A percentile compares a stretch with the other conserved stretches of the same genome.
These are phyloP conservation scores for Doris montereyensis DNA, from an alignment of 2,888 invertebrate species.

Conservation along the genomic window DNA sequence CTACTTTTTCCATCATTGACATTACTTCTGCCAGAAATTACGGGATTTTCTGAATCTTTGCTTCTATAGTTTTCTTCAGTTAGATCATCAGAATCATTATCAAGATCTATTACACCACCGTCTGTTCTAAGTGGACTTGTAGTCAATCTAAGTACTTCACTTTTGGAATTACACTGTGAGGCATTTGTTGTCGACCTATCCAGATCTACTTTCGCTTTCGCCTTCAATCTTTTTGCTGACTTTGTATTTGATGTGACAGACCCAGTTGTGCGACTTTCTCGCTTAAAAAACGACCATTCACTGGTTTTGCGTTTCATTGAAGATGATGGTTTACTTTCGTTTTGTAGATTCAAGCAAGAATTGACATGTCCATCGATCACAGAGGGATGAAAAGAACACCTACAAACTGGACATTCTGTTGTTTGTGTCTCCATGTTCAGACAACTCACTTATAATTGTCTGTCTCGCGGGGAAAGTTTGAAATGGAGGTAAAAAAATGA, in stretches of 20 bases:
- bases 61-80: not conserved
- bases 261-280: not conserved
- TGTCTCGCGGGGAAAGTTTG: too few relatives aligned
- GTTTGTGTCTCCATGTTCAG: too few relatives aligned
- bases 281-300: not conserved
- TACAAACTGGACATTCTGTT: slow-evolving; percentile 57
- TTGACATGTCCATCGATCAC: slow-evolving; percentile 52
- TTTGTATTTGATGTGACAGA: not conserved
- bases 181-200: not conserved
- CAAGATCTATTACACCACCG: slow-evolving; percentile 17
- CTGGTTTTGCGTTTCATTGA: slow-evolving; percentile 1
- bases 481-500: too few relatives aligned
- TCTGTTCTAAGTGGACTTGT: not conserved
- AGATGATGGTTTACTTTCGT: not conserved
- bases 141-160: too few relatives aligned
- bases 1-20: too few relatives aligned
- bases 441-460: too few relatives aligned
- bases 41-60: not conserved
- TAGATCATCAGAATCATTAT: not conserved
- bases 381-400: slow-evolving; percentile 44
- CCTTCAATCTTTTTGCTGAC: slow-evolving; percentile 8
- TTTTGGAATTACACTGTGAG: not conserved
- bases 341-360: slow-evolving; percentile 46
- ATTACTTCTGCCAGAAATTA: too few relatives aligned
- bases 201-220: not conserved